Evolutionary conservation across 2,113 vertebrate genomes (phyloP), one percentile per base, ranked within the genome.

Genomic region (Forbesichthys papilliferus): DNA sequence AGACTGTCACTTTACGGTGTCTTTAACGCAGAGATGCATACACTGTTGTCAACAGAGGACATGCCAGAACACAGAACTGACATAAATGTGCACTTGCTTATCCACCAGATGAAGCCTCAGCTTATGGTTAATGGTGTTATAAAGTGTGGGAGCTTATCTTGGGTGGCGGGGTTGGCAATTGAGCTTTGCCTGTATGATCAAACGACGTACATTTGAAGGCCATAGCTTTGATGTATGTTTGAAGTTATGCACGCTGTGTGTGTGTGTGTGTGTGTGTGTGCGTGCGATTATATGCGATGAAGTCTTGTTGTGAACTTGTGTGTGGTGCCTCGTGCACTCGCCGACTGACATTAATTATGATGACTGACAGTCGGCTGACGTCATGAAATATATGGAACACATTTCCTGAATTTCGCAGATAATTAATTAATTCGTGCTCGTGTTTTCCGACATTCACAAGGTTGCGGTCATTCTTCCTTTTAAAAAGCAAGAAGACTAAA

Each of bases 191-290:
- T 64, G 64, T 59, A 42, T 75, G 84, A 87, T 86, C 84, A 87
- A 87, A 88, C 80, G 11, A 83, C 83, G 84, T 81, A 85, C 80
- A 86, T 87, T 63, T 78, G 75, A 83, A 64, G 75, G 82, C 85
- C 78, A 75, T 78, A 70, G 78, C 87, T 90, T 90, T 88, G 84
- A 89, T 88, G 85, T 79, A 74, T 70, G 78, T 74, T 85, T 88
- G 79, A 89, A 87, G 84, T 88, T 87, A 75, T 87, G 88, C 89
- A 79, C 86, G 87, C 61, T 71, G 73, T 80, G 77, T 18, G 52
- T 27, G 76, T 78, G 81, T 64, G 64, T 11, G 1, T 66, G 51
- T 67, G 60, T 51, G 7, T 64, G 63, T 12, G 33, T 61, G 56
- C 73, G 60, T 54, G 14, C 48, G 52, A 33, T 27, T 51, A 60